Percentiles rank a stretch among this genome's conserved stretches.
Evolutionary conservation across 1,140 invertebrate genomes (phyloP).

Genomic region (Stegodyphus dumicola): DNA sequence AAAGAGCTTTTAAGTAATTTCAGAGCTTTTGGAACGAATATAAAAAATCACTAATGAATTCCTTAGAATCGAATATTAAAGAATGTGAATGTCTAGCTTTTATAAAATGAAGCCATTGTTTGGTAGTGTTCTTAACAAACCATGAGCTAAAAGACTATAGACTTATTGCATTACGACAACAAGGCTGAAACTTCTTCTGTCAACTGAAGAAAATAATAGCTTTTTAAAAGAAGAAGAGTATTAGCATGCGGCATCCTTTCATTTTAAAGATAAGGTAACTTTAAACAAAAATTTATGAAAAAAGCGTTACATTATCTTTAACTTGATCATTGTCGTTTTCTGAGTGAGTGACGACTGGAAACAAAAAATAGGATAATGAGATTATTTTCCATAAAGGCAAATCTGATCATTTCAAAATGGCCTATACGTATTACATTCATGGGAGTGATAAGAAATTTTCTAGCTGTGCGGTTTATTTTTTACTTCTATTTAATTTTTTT

Average conservation of each 20-base stretch:
- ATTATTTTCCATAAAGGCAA: slow-evolving; percentile 55
- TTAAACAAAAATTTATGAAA: slow-evolving; percentile 26
- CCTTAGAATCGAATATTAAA: background rate
- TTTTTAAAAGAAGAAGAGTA: slow-evolving; percentile 21
- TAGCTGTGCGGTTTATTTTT: no score
- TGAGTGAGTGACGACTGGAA: slow-evolving; percentile 10
- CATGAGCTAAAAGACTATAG: slow-evolving; percentile 25
- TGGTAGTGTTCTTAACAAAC: slow-evolving; percentile 44
- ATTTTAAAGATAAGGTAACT: slow-evolving; percentile 44
- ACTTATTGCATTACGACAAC: slow-evolving; percentile 55
- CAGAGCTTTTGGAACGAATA: no score
- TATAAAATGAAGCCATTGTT: slow-evolving; percentile 43
- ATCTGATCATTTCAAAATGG: slow-evolving; percentile 50
- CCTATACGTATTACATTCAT: slow-evolving; percentile 22
- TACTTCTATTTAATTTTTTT: no score
- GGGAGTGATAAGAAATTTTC: slow-evolving; percentile 9
- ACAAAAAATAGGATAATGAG: slow-evolving; percentile 53
- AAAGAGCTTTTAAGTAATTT: no score
- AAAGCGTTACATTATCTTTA: slow-evolving; percentile 21
- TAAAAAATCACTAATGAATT: no score
- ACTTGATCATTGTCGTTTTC: slow-evolving; percentile 52
- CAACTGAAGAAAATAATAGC: slow-evolving; percentile 11
- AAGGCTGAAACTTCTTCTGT: slow-evolving; percentile 30
- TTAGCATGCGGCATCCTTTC: slow-evolving; percentile 30
- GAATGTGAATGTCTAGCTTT: slow-evolving; percentile 8